Evolutionary conservation across 2,888 invertebrate genomes (phyloP), one percentile per base, ranked within the genome.

Genomic region (Tinea trinotella): DNA sequence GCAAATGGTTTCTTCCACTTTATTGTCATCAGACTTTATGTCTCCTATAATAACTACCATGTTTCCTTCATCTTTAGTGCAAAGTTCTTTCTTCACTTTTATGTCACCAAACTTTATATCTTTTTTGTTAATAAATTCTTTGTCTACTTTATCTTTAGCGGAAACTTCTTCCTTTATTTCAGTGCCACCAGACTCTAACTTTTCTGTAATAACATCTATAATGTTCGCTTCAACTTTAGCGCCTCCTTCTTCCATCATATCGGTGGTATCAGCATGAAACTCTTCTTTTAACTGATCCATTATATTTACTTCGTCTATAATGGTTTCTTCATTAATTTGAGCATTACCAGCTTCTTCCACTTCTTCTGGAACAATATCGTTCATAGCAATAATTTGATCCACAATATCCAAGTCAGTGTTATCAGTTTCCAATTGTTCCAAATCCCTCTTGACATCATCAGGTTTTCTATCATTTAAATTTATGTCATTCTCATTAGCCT

Each of bases 71-170:
- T n/a, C n/a, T n/a, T n/a, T n/a, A n/a, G n/a, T n/a, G n/a, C 5
- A 9, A 30, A 30, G 30, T 30, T 30, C 30, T 30, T 30, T 9
- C 6, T 30, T 30, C 6, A 7, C 9, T 30, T 30, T 5, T 40
- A 40, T 70, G 7, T 71, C 73, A 20, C 78, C 74, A 7, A 68
- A 67, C 56, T 75, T 71, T 1, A 71, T 70, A 5, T 61, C 64
- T 49, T 57, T 52, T 13, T 40, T 18, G 13, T 40, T 55, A 1
- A n/a, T n/a, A n/a, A 53, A 35, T 30, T 63, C 59, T 54, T 58
- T 61, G 59, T 62, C 60, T 56, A 56, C 55, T 44, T 59, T 62
- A 56, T 56, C 58, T 17, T 64, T 67, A 55, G 13, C n/a, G 7
- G 22, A 4, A 35, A 24, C 53, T 10, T 44, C 18, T 17, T 10